Evolutionary conservation across 2,888 invertebrate species (phyloP).

Genomic region (Galerucella calmariensis): DNA sequence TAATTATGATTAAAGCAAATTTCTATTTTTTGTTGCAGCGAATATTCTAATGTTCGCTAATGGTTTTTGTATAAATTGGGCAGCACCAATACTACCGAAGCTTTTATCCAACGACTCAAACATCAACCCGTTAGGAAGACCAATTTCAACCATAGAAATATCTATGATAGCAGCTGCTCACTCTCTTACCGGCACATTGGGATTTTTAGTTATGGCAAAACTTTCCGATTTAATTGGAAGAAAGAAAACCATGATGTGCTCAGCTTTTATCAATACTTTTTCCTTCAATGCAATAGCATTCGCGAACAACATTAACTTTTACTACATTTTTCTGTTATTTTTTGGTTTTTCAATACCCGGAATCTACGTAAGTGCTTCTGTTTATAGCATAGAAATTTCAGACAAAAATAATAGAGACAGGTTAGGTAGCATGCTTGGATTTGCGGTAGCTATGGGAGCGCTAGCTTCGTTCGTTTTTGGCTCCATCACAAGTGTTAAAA

Average conservation of each 20-base stretch:
- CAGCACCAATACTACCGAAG: constrained; percentile 1
- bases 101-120: constrained; percentile 13
- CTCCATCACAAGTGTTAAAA: neutral
- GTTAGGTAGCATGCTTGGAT: neutral
- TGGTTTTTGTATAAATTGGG: constrained; percentile 3
- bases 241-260: constrained; percentile 5
- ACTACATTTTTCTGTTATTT: constrained; percentile 3
- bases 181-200: neutral
- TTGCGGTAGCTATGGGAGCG: neutral
- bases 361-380: neutral
- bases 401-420: constrained; percentile 5
- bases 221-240: constrained; percentile 18
- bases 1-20: too few species aligned
- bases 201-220: neutral
- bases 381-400: constrained; percentile 8
- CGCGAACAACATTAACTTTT: neutral
- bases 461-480: neutral
- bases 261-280: neutral
- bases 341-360: neutral
- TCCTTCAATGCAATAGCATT: constrained; percentile 4
- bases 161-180: neutral
- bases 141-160: constrained; percentile 2
- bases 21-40: constrained; percentile 6
- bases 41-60: neutral
- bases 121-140: constrained; percentile 11